Evolutionary conservation across 30 jellyfish, hydroid and myxozoan genomes (phyloP).

Genomic region (Mastigias papua): DNA sequence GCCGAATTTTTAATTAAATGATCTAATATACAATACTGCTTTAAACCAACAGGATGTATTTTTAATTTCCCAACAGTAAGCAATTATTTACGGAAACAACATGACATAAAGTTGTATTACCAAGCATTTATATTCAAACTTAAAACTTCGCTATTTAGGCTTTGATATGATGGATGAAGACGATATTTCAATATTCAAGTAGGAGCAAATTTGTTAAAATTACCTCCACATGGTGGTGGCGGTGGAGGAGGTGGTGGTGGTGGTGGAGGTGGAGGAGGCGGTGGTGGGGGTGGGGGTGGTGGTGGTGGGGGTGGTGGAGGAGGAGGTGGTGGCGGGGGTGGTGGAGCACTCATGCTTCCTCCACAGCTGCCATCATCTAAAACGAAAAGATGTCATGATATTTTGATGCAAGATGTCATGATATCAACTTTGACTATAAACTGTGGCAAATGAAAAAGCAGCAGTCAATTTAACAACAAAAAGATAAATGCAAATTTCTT

Average conservation of each 20-base stretch:
- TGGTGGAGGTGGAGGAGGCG: conserved; percentile 74
- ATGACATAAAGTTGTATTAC: too few species aligned
- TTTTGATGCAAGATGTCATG: neutral
- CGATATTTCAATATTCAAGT: neutral
- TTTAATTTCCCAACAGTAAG: too few species aligned
- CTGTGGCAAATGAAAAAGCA: too few species aligned
- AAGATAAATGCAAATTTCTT: too few species aligned
- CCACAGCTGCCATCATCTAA: conserved; percentile 50
- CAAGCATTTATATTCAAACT: too few species aligned
- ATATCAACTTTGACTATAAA: neutral
- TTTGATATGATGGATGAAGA: too few species aligned
- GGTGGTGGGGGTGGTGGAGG: conserved; percentile 85
- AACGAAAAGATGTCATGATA: neutral
- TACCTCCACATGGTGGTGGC: conserved; percentile 72
- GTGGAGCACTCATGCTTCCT: conserved; percentile 63
- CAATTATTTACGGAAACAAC: too few species aligned
- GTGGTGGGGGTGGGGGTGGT: conserved; percentile 78
- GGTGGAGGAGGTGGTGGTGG: conserved; percentile 85
- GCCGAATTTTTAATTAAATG: too few species aligned
- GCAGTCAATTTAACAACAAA: neutral
- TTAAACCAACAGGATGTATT: too few species aligned
- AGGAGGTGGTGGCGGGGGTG: conserved; percentile 84
- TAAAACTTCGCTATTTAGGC: too few species aligned
- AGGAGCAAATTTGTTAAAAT: neutral
- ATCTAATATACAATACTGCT: too few species aligned